These are phyloP conservation scores for Thermophis baileyi DNA, from an alignment of 2,113 vertebrate species.

Conservation along the genomic window DNA sequence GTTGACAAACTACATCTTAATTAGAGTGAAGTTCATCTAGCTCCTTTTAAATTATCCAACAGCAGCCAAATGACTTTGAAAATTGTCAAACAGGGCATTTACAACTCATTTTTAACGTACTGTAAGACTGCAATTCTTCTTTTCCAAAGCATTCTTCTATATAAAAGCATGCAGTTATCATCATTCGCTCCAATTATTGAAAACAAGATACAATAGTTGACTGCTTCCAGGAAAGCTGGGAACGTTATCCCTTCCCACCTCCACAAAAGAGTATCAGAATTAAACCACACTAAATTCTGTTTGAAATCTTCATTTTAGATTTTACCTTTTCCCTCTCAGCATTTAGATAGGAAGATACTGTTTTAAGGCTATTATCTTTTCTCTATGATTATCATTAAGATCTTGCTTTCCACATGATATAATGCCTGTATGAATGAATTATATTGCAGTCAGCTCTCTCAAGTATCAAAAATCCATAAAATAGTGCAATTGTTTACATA, in stretches of 20 bases:
- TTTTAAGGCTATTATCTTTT: not conserved
- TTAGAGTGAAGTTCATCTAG: not conserved
- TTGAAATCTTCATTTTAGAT: not conserved
- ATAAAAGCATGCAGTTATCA: not conserved
- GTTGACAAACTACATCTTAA: not conserved
- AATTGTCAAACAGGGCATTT: not conserved
- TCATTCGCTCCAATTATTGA: not conserved
- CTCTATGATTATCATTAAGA: not conserved
- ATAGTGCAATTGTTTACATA: slow-evolving; percentile 50
- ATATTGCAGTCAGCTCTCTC: not conserved
- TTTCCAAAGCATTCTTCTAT: not conserved
- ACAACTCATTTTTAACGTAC: not conserved
- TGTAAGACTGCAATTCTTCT: not conserved
- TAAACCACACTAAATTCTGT: not conserved
- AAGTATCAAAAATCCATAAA: not conserved
- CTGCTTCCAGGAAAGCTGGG: not conserved
- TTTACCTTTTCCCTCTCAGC: not conserved
- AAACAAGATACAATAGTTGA: not conserved
- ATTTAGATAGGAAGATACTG: not conserved
- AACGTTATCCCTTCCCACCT: not conserved
- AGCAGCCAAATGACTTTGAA: not conserved
- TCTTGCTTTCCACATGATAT: not conserved
- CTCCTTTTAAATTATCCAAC: not conserved
- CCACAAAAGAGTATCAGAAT: not conserved
- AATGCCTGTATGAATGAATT: not conserved